A percentile compares a stretch with the other conserved stretches of the same genome.
Conservation (phyloP, 1,140 invertebrate species). For the Eriocheir sinensis region DNA sequence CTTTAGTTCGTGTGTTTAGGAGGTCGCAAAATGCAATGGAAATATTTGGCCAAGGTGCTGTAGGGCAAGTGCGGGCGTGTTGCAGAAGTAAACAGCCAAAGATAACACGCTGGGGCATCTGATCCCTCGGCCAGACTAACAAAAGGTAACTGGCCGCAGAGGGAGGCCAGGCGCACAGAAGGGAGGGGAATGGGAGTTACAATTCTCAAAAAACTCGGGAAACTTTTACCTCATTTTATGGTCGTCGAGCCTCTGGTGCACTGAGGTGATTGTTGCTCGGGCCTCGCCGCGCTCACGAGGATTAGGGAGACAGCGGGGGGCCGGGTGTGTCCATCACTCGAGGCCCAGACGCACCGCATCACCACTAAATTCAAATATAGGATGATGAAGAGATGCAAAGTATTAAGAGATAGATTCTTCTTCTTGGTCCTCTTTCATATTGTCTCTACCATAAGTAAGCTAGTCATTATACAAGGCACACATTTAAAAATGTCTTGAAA, state of each 20-base stretch:
- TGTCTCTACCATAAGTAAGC: too few species aligned
- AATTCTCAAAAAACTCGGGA: not conserved
- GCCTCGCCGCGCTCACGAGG: not conserved
- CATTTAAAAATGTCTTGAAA: too few species aligned
- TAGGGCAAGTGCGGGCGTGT: not conserved
- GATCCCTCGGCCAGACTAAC: not conserved
- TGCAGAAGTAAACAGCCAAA: conserved; percentile 15
- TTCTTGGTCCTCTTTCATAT: too few species aligned
- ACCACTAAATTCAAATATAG: too few species aligned
- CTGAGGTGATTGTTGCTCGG: not conserved
- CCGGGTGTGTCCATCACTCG: not conserved
- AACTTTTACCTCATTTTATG: not conserved
- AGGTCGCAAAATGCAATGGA: not conserved
- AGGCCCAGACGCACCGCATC: not conserved
- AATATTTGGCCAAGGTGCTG: not conserved
- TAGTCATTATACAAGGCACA: too few species aligned
- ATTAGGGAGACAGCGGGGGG: not conserved
- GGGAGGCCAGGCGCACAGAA: not conserved
- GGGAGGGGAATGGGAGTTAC: not conserved
- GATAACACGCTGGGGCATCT: not conserved
- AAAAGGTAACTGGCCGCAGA: not conserved
- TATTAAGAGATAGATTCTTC: too few species aligned
- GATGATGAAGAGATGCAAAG: too few species aligned
- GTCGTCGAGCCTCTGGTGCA: not conserved
- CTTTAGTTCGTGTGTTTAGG: not conserved